phyloP scores from a whole-genome alignment of 2,113 vertebrate genomes.

The Ammodramus savannarum region DNA sequence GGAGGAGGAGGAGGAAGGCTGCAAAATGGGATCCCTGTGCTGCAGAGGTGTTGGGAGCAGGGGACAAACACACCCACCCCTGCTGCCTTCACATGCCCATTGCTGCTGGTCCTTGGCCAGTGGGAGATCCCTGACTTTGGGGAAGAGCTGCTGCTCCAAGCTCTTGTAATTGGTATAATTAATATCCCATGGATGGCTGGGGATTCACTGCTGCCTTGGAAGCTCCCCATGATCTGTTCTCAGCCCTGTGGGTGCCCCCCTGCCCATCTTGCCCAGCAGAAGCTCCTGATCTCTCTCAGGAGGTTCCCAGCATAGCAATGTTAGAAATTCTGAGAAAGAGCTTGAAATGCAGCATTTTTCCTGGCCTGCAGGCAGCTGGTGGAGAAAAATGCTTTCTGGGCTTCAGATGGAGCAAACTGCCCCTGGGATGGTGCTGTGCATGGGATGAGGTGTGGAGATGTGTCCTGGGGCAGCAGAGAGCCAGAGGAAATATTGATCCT shows the following conservation, averaged over 20 bases:
- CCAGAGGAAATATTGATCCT: neutral
- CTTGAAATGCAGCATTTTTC: neutral
- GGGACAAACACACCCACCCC: neutral
- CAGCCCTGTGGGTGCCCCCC: neutral
- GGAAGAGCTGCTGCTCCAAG: neutral
- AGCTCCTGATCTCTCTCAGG: neutral
- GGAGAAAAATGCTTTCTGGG: neutral
- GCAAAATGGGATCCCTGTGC: neutral
- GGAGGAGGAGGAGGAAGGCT: neutral
- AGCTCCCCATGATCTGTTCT: neutral
- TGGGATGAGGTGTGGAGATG: rapidly evolving
- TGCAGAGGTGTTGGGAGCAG: neutral
- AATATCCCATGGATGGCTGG: neutral
- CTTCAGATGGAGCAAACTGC: neutral
- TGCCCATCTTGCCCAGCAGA: neutral
- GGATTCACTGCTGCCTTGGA: neutral
- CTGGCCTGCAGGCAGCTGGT: neutral
- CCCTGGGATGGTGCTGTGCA: neutral
- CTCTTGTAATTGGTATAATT: neutral
- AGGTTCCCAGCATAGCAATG: neutral
- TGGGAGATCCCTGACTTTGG: rapidly evolving
- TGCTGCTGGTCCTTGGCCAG: neutral
- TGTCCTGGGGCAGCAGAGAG: neutral
- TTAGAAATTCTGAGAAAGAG: neutral
- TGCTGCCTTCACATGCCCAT: rapidly evolving